Conservation (phyloP, 2,113 vertebrate genomes). For the Mobula hypostoma region DNA sequence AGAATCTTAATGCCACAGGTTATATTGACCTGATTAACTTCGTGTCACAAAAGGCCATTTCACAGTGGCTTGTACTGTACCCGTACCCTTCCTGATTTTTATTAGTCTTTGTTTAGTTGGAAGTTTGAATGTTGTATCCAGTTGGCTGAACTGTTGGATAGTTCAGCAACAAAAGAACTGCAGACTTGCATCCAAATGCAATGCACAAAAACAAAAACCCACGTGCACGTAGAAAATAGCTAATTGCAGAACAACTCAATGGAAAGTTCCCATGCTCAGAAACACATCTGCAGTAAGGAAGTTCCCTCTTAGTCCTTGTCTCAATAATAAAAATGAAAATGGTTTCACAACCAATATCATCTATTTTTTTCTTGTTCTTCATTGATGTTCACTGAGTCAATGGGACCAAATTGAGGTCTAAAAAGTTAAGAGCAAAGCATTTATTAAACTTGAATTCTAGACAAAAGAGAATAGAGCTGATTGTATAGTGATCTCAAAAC, state of each 20-base stretch:
- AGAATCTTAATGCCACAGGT: neutral
- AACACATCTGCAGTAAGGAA: neutral
- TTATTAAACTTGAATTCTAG: neutral
- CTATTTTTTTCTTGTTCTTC: neutral
- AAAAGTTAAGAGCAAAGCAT: neutral
- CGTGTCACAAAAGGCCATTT: neutral
- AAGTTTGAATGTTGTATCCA: neutral
- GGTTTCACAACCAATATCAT: neutral
- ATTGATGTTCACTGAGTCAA: neutral
- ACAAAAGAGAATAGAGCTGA: neutral
- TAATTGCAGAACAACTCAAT: neutral
- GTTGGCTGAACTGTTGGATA: constrained; percentile 1
- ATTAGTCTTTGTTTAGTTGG: neutral
- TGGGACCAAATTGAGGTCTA: neutral
- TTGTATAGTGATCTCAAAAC: neutral
- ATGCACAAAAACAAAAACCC: constrained; percentile 19
- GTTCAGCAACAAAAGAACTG: constrained; percentile 7
- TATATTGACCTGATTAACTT: neutral
- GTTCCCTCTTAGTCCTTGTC: neutral
- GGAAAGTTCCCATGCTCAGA: constrained; percentile 2
- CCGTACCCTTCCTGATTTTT: neutral
- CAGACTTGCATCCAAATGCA: neutral
- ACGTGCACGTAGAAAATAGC: neutral
- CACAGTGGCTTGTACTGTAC: neutral
- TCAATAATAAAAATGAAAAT: neutral